A percentile compares a stretch with the other conserved stretches of the same genome.
Conservation (phyloP, 2,797 vertebrate genomes). For the Neoniphon sammara region DNA sequence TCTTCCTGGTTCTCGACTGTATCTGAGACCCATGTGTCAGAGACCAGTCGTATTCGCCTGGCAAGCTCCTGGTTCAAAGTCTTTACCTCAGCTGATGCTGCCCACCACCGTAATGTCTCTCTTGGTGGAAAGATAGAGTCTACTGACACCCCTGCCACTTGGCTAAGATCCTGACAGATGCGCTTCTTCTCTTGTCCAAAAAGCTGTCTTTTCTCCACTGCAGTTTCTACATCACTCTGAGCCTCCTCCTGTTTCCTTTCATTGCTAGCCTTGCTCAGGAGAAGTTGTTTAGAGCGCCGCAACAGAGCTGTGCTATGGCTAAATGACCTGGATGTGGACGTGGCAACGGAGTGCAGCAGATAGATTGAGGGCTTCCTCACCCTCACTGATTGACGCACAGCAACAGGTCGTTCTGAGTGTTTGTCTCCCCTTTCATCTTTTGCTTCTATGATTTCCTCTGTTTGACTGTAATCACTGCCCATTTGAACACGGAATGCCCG, state of each 20-base stretch:
- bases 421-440: slow-evolving; percentile 42
- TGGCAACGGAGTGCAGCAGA: slow-evolving; percentile 90
- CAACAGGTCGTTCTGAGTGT: slow-evolving; percentile 55
- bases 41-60: slow-evolving; percentile 88
- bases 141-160: slow-evolving; percentile 83
- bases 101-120: slow-evolving; percentile 92
- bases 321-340: slow-evolving; percentile 85
- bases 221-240: slow-evolving; percentile 43
- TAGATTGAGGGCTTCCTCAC: slow-evolving; percentile 89
- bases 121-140: slow-evolving; percentile 88
- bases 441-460: slow-evolving; percentile 47
- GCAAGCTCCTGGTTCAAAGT: slow-evolving; percentile 89
- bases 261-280: slow-evolving; percentile 86
- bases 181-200: slow-evolving; percentile 40
- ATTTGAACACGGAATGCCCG: slow-evolving; percentile 73
- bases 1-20: slow-evolving; percentile 75
- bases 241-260: slow-evolving; percentile 78
- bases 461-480: slow-evolving; percentile 53
- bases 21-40: slow-evolving; percentile 92
- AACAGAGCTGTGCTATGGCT: slow-evolving; percentile 88
- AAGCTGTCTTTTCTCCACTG: slow-evolving; percentile 34
- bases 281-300: slow-evolving; percentile 87
- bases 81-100: slow-evolving; percentile 86
- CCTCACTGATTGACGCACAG: slow-evolving; percentile 87
- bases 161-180: slow-evolving; percentile 69